These are phyloP conservation scores for Lasiurus cinereus DNA, from an alignment of 2,113 vertebrate species.

Conservation along the genomic window DNA sequence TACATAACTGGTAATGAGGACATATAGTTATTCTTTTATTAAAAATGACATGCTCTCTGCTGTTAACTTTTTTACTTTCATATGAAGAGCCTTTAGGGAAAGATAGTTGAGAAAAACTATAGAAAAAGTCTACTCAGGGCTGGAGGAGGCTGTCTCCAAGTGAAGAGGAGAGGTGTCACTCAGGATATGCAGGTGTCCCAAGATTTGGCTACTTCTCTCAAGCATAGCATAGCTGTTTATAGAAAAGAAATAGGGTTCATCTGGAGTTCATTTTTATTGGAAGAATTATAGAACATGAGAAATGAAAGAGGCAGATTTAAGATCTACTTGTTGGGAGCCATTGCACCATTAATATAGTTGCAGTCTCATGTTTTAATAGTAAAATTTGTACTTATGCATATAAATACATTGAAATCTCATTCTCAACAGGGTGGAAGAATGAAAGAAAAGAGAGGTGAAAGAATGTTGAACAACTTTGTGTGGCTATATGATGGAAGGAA, in stretches of 20 bases:
- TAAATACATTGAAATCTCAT: slow-evolving; percentile 7
- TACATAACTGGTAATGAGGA: neutral
- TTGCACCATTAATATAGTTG: neutral
- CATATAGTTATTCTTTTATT: neutral
- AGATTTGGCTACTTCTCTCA: neutral
- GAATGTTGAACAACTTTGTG: slow-evolving; percentile 91
- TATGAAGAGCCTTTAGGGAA: neutral
- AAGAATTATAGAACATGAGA: neutral
- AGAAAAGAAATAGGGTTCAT: slow-evolving; percentile 24
- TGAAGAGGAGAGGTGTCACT: neutral
- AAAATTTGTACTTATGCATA: neutral
- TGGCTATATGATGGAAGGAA: slow-evolving; percentile 95
- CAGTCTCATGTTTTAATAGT: neutral
- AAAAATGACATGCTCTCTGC: neutral
- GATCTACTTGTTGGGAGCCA: neutral
- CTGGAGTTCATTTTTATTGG: slow-evolving; percentile 22
- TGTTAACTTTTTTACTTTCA: slow-evolving; percentile 21
- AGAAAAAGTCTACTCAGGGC: neutral
- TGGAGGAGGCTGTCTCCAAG: neutral
- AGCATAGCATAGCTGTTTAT: neutral
- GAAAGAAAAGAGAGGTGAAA: slow-evolving; percentile 90
- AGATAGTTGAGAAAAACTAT: neutral
- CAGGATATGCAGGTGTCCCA: neutral
- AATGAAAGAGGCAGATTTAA: neutral
- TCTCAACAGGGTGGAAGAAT: slow-evolving; percentile 90